phyloP scores from a whole-genome alignment of 1,140 invertebrate genomes.

The Pteromalus puparum region DNA sequence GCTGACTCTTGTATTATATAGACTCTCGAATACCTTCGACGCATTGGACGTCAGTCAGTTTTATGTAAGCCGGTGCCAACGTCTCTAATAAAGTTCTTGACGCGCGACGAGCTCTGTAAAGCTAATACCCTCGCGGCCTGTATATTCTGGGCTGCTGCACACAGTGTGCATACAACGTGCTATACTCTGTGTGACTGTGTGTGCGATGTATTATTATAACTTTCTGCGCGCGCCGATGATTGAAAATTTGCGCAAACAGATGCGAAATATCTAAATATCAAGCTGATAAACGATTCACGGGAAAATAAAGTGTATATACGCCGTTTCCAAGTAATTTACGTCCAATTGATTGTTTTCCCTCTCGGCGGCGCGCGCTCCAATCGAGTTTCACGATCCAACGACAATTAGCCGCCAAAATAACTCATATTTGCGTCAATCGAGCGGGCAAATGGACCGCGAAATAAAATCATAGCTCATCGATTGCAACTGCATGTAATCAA shows the following conservation, averaged over 20 bases:
- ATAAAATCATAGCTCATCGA: too few species aligned
- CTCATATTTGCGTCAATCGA: too few species aligned
- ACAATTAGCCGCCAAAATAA: too few species aligned
- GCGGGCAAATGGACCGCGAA: too few species aligned
- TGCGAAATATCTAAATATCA: neutral
- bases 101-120: constrained; percentile 2
- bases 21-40: constrained; percentile 28
- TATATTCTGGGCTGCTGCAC: neutral
- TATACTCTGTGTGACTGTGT: neutral
- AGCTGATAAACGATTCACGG: neutral
- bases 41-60: constrained; percentile 27
- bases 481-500: neutral
- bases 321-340: too few species aligned
- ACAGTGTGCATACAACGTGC: neutral
- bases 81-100: constrained; percentile 35
- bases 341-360: too few species aligned
- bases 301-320: neutral
- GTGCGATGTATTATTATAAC: neutral
- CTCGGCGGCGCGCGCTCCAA: neutral
- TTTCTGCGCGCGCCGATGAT: neutral
- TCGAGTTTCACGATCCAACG: neutral
- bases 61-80: constrained; percentile 26
- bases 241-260: neutral
- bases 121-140: neutral
- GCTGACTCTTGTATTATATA: neutral